Percentiles rank a stretch among this genome's conserved stretches.
Evolutionary conservation across 1,140 invertebrate species (phyloP).

Genomic region (Pantala flavescens): DNA sequence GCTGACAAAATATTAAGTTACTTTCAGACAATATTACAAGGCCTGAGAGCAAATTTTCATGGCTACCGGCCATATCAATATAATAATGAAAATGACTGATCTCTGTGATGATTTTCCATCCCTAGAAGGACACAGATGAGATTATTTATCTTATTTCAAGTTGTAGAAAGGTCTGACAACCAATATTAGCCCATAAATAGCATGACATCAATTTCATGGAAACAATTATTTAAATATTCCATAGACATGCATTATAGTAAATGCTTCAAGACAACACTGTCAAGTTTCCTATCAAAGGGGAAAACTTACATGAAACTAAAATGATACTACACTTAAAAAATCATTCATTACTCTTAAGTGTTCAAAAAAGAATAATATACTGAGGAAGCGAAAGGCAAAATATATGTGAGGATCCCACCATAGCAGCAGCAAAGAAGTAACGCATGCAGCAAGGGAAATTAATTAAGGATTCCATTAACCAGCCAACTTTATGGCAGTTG

Average conservation of each 20-base stretch:
- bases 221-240: constrained; percentile 1
- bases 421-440: constrained; percentile 5
- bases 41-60: background rate
- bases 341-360: background rate
- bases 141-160: background rate
- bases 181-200: constrained; percentile 2
- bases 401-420: background rate
- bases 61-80: background rate
- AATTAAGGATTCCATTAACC: background rate
- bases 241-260: constrained; percentile 3
- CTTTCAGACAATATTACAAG: background rate
- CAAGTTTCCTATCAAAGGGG: constrained; percentile 1
- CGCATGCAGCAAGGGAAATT: constrained; percentile 4
- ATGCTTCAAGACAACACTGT: constrained; percentile 5
- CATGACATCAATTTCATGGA: constrained; percentile 2
- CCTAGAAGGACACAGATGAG: background rate
- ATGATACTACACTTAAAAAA: background rate
- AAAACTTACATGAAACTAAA: background rate
- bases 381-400: background rate
- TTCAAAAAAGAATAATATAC: constrained; percentile 1
- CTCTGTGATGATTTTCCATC: background rate
- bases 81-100: background rate
- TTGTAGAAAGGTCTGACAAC: constrained; percentile 9
- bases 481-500: background rate
- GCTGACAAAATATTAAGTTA: constrained; percentile 3